Percentiles rank a stretch among this genome's conserved stretches.
Conservation (phyloP, 2,113 vertebrate species). For the Capreolus pygargus region DNA sequence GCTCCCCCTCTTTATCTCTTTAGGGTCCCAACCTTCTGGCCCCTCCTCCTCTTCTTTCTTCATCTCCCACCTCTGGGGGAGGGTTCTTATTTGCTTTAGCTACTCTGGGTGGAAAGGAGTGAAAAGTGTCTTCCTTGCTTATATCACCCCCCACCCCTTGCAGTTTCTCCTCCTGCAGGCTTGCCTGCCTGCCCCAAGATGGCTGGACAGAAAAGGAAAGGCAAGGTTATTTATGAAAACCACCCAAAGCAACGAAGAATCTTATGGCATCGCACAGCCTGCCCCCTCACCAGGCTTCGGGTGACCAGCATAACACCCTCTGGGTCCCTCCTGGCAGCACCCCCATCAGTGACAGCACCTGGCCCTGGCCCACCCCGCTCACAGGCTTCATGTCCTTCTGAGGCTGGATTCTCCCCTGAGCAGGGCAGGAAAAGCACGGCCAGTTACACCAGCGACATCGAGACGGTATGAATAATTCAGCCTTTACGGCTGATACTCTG, state of each 20-base stretch:
- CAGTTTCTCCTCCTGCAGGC: neutral
- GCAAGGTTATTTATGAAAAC: no score
- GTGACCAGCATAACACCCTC: neutral
- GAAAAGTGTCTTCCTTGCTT: accelerated
- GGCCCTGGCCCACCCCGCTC: accelerated
- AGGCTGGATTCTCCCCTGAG: neutral
- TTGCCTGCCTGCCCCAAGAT: neutral
- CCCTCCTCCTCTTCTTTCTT: neutral
- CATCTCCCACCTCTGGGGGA: no score
- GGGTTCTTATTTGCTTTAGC: neutral
- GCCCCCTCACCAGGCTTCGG: neutral
- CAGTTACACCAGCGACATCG: accelerated
- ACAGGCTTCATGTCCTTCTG: neutral
- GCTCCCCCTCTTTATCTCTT: neutral
- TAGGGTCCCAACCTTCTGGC: neutral
- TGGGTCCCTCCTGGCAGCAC: neutral
- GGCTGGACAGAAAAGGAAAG: accelerated
- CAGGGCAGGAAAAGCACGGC: accelerated
- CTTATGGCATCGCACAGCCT: accelerated
- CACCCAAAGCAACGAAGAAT: accelerated
- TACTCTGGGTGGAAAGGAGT: neutral
- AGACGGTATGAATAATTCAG: neutral
- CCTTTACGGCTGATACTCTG: neutral
- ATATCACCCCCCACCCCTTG: accelerated
- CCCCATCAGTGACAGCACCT: neutral